Evolutionary conservation across 2,888 invertebrate genomes (phyloP), one percentile per base, ranked within the genome.

Genomic region (Tinea pellionella): DNA sequence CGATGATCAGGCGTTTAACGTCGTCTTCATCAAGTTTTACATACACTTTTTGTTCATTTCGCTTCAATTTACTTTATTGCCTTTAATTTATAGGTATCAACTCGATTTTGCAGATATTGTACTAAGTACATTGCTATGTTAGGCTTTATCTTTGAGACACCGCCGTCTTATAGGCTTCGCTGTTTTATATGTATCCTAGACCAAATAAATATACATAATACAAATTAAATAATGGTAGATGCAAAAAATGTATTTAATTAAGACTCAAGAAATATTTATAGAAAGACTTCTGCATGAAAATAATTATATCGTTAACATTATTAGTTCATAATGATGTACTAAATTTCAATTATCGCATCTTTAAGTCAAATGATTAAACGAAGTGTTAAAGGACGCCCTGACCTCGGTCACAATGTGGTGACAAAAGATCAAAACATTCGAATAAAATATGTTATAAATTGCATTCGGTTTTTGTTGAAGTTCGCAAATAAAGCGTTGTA

Each of bases 401-500:
- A 43, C 43, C 47, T 47, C 24, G 47, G 24, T 19, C 59, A 59
- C 59, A 59, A 59, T 59, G 59, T 29, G 59, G 47, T 59, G 30
- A 47, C 24, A 59, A 47, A 19, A 42, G 24, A 41, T 43, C 30
- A 42, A 15, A 47, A 37, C 57, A 16, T 15, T 41, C 15, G 42
- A 41, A 59, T 47, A 59, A 59, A 59, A 43, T 47, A 59, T 59
- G 43, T 59, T 32, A 57, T 57, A 57, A 57, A 42, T 43, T 47
- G 59, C 37, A 47, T 24, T 42, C 30, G 47, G 43, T 47, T 59
- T 59, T 18, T 42, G 59, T 29, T 6, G 57, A 32, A 32, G 29
- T 37, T 59, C n/a, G 59, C 59, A 59, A 59, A 59, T 59, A 59
- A 59, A 43, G 42, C 13, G 53, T 24, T 9, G 24, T 24, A 37